These are phyloP conservation scores for Rhabdophis nuchalis DNA, from an alignment of 2,797 vertebrate genomes.

Conservation along the genomic window DNA sequence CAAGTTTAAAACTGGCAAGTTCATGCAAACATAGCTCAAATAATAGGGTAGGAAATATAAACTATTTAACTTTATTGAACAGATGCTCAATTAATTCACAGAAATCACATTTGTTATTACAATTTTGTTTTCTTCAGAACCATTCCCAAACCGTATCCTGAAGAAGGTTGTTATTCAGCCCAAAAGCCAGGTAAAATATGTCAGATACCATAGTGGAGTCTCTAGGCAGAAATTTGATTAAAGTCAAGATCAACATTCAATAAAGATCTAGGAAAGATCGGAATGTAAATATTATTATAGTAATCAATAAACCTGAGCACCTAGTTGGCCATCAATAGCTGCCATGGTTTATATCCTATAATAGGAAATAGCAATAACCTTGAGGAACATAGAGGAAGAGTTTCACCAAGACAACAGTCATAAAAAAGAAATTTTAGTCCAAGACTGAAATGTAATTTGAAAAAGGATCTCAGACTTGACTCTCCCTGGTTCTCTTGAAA, in stretches of 20 bases:
- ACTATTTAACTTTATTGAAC: not conserved
- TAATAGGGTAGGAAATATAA: not conserved
- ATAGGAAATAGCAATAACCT: not conserved
- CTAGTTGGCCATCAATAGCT: not conserved
- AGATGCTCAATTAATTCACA: conserved; percentile 34
- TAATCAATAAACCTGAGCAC: not conserved
- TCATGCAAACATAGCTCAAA: not conserved
- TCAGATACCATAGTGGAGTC: not conserved
- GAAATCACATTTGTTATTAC: conserved; percentile 7
- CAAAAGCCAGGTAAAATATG: not conserved
- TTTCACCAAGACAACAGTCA: not conserved
- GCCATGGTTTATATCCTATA: not conserved
- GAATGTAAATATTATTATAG: not conserved
- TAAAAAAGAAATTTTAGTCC: too few species aligned
- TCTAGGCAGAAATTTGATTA: not conserved
- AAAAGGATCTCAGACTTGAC: too few species aligned
- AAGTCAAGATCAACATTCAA: not conserved
- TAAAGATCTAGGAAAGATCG: not conserved
- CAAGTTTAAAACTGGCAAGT: not conserved
- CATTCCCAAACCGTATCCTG: not conserved
- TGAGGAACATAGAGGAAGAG: not conserved
- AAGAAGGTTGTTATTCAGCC: not conserved
- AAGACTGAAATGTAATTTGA: too few species aligned
- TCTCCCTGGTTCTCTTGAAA: too few species aligned
- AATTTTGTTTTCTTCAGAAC: not conserved